These are phyloP conservation scores for Valencia hispanica DNA, from an alignment of 2,797 vertebrate species.

Conservation along the genomic window DNA sequence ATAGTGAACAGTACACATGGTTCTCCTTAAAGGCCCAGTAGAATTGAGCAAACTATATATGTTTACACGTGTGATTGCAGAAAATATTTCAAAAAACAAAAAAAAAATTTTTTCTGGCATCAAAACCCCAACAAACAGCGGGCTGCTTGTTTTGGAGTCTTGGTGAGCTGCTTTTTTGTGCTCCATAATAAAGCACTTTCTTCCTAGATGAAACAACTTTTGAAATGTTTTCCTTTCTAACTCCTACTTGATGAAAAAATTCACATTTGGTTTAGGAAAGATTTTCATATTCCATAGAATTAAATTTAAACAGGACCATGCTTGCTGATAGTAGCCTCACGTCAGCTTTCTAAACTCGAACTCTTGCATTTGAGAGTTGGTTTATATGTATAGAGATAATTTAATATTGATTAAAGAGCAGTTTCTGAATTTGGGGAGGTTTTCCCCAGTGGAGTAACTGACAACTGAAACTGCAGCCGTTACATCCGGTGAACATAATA, in stretches of 20 bases:
- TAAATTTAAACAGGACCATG: neutral
- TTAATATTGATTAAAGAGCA: conserved; percentile 40
- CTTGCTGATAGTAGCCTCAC: neutral
- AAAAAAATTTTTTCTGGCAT: too few species aligned
- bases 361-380: neutral
- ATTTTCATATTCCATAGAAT: neutral
- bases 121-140: neutral
- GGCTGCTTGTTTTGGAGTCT: too few species aligned
- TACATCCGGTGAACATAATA: conserved; percentile 38
- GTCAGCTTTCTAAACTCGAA: neutral
- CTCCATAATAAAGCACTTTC: neutral
- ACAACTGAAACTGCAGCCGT: conserved; percentile 45
- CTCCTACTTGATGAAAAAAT: neutral
- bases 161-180: neutral
- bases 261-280: neutral
- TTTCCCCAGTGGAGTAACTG: conserved; percentile 49
- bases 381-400: neutral
- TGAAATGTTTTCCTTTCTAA: neutral
- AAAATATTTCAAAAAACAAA: neutral
- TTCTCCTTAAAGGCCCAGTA: too few species aligned
- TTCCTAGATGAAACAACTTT: neutral
- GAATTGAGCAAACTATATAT: too few species aligned
- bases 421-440: conserved; percentile 34
- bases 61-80: neutral
- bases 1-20: too few species aligned